Evolutionary conservation across 2,888 invertebrate genomes (phyloP).

Genomic region (Aproaerema taeniolella): DNA sequence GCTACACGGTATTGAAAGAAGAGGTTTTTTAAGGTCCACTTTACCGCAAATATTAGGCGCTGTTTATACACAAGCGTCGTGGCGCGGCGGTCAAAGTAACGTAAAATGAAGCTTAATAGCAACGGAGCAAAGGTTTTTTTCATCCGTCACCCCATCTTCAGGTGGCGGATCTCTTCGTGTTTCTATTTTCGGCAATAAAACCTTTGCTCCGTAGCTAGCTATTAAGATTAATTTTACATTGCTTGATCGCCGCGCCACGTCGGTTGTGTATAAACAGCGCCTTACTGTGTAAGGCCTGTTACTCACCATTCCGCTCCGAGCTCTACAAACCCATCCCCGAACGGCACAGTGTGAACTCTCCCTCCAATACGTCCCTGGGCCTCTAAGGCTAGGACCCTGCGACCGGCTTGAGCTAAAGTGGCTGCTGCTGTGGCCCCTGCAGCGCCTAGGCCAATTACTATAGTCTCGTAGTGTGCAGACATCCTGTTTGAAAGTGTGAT

Average conservation of each 20-base stretch:
- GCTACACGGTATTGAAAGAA: too few relatives aligned
- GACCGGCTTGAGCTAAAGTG: slow-evolving; percentile 30
- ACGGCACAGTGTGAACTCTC: slow-evolving; percentile 32
- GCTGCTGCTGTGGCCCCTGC: slow-evolving; percentile 34
- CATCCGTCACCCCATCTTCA: not conserved
- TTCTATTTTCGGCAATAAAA: not conserved
- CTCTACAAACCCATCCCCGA: slow-evolving; percentile 35
- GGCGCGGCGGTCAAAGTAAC: too few relatives aligned
- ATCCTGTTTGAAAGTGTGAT: not conserved
- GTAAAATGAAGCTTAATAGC: not conserved
- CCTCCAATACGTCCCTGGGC: slow-evolving; percentile 35
- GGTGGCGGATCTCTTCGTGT: not conserved
- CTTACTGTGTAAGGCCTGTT: not conserved
- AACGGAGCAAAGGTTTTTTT: not conserved
- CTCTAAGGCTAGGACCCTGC: slow-evolving; percentile 35
- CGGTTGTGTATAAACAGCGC: not conserved
- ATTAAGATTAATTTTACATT: not conserved
- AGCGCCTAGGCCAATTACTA: slow-evolving; percentile 37
- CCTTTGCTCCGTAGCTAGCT: not conserved
- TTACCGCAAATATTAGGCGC: too few relatives aligned
- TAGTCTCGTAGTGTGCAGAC: slow-evolving; percentile 29
- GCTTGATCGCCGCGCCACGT: not conserved
- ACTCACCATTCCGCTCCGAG: slow-evolving; percentile 41
- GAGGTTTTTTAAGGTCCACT: too few relatives aligned
- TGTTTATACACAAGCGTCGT: too few relatives aligned